A percentile compares a stretch with the other conserved stretches of the same genome.
These are phyloP conservation scores for Adelphocoris suturalis DNA, from an alignment of 2,888 invertebrate genomes.

Conservation along the genomic window DNA sequence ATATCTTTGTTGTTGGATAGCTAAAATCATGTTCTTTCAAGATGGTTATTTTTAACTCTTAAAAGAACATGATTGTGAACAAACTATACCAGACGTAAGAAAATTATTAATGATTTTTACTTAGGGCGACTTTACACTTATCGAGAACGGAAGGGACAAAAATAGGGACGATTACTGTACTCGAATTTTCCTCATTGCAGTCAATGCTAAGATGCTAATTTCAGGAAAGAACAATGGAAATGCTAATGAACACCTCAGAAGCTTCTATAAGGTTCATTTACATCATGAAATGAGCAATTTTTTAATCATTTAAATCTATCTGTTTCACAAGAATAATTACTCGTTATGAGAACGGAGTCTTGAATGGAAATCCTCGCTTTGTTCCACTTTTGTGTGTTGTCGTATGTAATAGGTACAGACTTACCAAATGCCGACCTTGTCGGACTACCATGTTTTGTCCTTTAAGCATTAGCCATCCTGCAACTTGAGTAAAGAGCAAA, in stretches of 20 bases:
- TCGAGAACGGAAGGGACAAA: no score
- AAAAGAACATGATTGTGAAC: no score
- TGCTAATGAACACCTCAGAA: constrained; percentile 6
- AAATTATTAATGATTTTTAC: no score
- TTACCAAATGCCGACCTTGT: background rate
- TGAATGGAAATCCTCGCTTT: background rate
- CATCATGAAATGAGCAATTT: constrained; percentile 2
- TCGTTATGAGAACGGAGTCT: background rate
- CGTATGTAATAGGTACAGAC: no score
- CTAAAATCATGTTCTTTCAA: no score
- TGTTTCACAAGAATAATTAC: background rate
- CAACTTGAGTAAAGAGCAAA: background rate
- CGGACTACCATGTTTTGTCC: no score
- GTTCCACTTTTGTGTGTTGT: background rate
- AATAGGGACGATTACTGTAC: no score
- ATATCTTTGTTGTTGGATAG: no score
- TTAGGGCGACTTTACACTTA: no score
- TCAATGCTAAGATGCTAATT: background rate
- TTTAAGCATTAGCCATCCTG: no score
- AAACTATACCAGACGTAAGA: no score
- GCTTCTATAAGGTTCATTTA: background rate
- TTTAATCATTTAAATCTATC: background rate
- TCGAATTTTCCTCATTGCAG: background rate
- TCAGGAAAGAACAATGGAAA: background rate
- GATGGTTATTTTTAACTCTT: no score